Conservation (phyloP, 2,113 vertebrate genomes). For the Pangasianodon gigas region DNA sequence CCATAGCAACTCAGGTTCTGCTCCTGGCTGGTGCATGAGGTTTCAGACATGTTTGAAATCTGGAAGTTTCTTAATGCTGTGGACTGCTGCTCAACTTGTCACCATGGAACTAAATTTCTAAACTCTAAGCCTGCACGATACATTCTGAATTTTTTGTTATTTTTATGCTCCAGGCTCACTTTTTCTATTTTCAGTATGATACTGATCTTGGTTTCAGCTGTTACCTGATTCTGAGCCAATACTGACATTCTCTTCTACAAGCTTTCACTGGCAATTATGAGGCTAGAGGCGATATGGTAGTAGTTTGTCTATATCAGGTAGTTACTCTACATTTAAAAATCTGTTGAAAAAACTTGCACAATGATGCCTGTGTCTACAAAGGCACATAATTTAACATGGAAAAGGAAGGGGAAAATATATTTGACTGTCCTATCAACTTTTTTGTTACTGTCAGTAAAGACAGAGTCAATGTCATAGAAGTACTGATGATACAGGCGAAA, state of each 20-base stretch:
- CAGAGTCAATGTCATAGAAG: no score
- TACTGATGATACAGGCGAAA: no score
- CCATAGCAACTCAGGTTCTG: slow-evolving; percentile 9
- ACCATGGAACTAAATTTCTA: not conserved
- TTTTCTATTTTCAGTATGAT: not conserved
- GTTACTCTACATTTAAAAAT: not conserved
- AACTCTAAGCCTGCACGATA: not conserved
- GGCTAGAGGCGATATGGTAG: not conserved
- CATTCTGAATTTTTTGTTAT: not conserved
- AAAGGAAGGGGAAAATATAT: not conserved
- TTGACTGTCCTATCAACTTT: not conserved
- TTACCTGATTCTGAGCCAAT: not conserved
- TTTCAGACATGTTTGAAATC: slow-evolving; percentile 19
- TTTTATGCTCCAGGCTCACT: not conserved
- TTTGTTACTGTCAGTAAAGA: not conserved
- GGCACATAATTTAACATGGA: not conserved
- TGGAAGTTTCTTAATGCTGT: not conserved
- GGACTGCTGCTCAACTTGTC: not conserved
- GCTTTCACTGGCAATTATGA: not conserved
- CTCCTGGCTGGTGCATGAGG: not conserved
- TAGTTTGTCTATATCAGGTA: not conserved
- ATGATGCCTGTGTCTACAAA: not conserved
- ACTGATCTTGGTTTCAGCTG: not conserved
- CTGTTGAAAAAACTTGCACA: not conserved
- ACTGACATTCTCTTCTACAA: not conserved